phyloP scores from a whole-genome alignment of 2,113 vertebrate species.

The Xenopus laevis region DNA sequence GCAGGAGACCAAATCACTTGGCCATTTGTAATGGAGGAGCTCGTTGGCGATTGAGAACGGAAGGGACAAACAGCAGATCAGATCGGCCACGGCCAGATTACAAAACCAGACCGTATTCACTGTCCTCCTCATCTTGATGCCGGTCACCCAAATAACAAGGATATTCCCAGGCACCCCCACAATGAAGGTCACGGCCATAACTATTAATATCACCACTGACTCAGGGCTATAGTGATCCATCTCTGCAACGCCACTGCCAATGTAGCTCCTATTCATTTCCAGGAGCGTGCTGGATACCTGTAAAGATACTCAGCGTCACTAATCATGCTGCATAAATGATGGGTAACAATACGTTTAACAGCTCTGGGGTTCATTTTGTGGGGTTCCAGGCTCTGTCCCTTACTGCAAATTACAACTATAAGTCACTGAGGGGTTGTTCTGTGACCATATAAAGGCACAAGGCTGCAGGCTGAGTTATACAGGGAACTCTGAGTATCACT shows the following conservation, averaged over 20 bases:
- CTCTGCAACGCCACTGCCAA: background rate
- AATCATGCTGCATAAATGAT: too few species aligned
- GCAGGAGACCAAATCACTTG: conserved; percentile 67
- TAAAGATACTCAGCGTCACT: too few species aligned
- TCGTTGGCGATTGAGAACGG: conserved; percentile 66
- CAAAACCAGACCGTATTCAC: conserved; percentile 74
- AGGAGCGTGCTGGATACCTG: too few species aligned
- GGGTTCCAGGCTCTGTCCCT: too few species aligned
- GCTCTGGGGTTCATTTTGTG: too few species aligned
- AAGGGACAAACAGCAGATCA: conserved; percentile 70
- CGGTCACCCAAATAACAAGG: conserved; percentile 73
- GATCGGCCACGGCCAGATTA: conserved; percentile 72
- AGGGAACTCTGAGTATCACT: too few species aligned
- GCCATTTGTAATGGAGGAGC: conserved; percentile 62
- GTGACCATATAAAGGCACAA: too few species aligned
- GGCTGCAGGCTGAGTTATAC: too few species aligned
- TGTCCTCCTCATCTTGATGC: conserved; percentile 69
- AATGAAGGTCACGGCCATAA: conserved; percentile 60
- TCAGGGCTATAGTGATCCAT: conserved; percentile 1
- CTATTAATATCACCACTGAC: conserved; percentile 48
- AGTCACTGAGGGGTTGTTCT: too few species aligned
- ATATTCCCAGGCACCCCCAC: conserved; percentile 69
- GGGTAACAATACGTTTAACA: too few species aligned
- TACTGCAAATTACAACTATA: too few species aligned
- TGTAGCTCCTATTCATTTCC: too few species aligned